Evolutionary conservation across 2,888 invertebrate species (phyloP).

Genomic region (Drosophila birchii): DNA sequence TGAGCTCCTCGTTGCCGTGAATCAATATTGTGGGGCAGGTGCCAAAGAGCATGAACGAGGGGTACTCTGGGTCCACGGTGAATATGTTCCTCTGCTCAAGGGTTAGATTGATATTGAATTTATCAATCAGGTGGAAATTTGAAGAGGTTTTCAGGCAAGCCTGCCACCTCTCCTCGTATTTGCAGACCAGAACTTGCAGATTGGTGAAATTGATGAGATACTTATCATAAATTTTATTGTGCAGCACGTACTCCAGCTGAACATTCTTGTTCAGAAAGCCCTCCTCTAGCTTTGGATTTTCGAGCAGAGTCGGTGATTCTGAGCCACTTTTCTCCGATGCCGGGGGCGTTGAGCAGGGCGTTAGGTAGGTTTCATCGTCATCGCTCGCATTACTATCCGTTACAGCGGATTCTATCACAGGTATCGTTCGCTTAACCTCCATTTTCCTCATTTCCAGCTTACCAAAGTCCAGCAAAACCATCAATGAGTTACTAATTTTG

Average conservation of each 20-base stretch:
- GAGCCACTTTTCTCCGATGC: conserved; percentile 89
- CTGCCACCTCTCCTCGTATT: conserved; percentile 94
- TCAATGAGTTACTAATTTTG: conserved; percentile 89
- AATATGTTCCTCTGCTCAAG: conserved; percentile 92
- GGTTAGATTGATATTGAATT: conserved; percentile 89
- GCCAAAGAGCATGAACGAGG: conserved; percentile 92
- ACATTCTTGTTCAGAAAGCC: conserved; percentile 87
- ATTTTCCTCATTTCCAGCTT: conserved; percentile 86
- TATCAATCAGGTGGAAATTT: conserved; percentile 93
- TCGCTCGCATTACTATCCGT: conserved; percentile 83
- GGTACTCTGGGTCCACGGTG: conserved; percentile 94
- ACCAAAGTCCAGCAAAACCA: conserved; percentile 96
- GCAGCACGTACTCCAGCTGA: conserved; percentile 87
- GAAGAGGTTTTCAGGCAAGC: conserved; percentile 94
- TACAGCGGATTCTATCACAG: conserved; percentile 41
- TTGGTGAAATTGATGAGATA: conserved; percentile 93
- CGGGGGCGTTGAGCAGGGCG: conserved; percentile 95
- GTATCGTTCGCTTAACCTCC: conserved; percentile 63
- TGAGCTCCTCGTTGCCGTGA: conserved; percentile 96
- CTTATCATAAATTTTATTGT: conserved; percentile 90
- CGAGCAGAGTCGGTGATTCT: conserved; percentile 84
- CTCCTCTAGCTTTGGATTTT: conserved; percentile 87
- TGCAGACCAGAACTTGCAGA: conserved; percentile 94
- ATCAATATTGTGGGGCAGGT: conserved; percentile 94
- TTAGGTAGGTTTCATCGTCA: conserved; percentile 89